Conservation (phyloP, 2,797 vertebrate species). For the Anabacerthia variegaticeps region DNA sequence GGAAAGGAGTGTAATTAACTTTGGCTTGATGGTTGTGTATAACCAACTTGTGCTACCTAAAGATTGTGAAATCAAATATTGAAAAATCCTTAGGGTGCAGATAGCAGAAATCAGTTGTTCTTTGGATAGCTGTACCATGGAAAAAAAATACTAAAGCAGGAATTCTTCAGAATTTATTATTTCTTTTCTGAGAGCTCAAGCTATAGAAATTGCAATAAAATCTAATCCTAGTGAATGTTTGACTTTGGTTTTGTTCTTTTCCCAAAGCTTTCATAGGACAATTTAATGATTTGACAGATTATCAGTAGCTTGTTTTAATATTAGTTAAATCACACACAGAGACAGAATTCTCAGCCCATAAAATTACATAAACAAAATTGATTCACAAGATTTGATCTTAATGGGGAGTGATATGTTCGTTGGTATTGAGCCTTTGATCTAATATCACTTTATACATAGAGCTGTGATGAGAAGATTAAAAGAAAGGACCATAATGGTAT, state of each 20-base stretch:
- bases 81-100: background rate
- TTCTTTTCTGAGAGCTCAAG: background rate
- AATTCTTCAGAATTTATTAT: background rate
- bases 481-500: background rate
- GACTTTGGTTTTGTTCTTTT: background rate
- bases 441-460: background rate
- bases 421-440: slow-evolving; percentile 2
- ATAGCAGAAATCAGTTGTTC: background rate
- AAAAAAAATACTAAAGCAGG: background rate
- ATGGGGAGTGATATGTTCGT: background rate
- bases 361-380: background rate
- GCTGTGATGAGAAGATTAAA: background rate
- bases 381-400: slow-evolving; percentile 8
- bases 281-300: background rate
- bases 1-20: background rate
- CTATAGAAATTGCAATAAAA: background rate
- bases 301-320: slow-evolving; percentile 17
- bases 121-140: background rate
- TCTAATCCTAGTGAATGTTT: background rate
- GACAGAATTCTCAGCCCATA: background rate
- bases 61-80: background rate
- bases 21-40: background rate
- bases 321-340: slow-evolving; percentile 1
- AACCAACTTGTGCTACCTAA: background rate
- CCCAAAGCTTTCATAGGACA: background rate